phyloP scores from a whole-genome alignment of 2,888 invertebrate genomes.

The Eumacrocentrus americanus region DNA sequence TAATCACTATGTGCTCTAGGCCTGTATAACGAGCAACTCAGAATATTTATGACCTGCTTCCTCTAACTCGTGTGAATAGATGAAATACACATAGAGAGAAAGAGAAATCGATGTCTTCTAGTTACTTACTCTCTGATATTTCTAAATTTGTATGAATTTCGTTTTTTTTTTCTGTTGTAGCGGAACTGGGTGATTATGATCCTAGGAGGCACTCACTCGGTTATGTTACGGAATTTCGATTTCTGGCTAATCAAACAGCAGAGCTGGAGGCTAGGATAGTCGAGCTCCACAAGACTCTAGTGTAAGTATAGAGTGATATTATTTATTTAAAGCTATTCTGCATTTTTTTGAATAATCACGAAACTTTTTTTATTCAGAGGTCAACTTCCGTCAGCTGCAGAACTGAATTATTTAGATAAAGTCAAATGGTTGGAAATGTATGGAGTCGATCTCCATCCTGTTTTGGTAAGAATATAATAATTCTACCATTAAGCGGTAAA shows the following conservation, averaged over 20 bases:
- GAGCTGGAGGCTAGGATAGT: constrained; percentile 88
- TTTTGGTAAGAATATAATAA: constrained; percentile 71
- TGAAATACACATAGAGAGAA: not conserved
- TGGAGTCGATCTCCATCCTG: constrained; percentile 96
- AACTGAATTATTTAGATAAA: constrained; percentile 94
- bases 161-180: constrained; percentile 64
- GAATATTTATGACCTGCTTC: not conserved
- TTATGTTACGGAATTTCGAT: constrained; percentile 93
- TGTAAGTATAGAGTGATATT: constrained; percentile 66
- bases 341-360: constrained; percentile 7
- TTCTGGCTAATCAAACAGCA: constrained; percentile 89
- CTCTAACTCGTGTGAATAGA: not conserved
- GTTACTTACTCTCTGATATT: not conserved
- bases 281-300: constrained; percentile 86
- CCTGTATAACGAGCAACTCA: constrained; percentile 17
- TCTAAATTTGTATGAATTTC: constrained; percentile 18
- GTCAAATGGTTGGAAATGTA: constrained; percentile 99
- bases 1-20: constrained; percentile 10
- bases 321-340: no score
- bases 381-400: constrained; percentile 89
- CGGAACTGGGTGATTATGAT: constrained; percentile 95
- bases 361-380: constrained; percentile 66
- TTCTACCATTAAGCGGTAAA: no score
- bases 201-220: constrained; percentile 84
- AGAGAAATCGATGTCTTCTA: constrained; percentile 5